Evolutionary conservation across 1,140 invertebrate genomes (phyloP).

Genomic region (Microplitis mediator): DNA sequence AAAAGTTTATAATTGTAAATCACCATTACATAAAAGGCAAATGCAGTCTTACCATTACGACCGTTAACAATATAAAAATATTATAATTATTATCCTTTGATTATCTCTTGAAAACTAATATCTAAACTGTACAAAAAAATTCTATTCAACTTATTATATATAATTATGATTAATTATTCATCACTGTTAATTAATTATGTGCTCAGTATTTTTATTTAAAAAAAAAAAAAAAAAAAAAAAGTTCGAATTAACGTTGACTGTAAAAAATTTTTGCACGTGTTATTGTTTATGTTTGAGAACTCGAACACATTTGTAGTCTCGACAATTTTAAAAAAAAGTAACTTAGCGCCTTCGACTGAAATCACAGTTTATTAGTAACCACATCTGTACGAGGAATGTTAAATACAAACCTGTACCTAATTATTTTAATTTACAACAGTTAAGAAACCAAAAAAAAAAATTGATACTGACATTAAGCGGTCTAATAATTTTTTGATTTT

Average conservation of each 20-base stretch:
- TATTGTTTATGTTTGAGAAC: not conserved
- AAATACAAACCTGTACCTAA: not conserved
- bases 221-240: too few species aligned
- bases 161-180: too few species aligned
- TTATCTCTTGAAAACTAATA: not conserved
- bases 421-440: not conserved
- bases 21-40: conserved; percentile 33
- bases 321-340: not conserved
- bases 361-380: not conserved
- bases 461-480: not conserved
- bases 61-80: conserved; percentile 41
- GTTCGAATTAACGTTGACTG: too few species aligned
- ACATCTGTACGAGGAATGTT: not conserved
- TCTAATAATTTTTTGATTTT: too few species aligned
- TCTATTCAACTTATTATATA: too few species aligned
- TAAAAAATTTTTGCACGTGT: too few species aligned
- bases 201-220: too few species aligned
- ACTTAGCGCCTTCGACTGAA: not conserved
- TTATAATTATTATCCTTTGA: conserved; percentile 25
- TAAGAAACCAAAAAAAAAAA: conserved; percentile 1
- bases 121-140: not conserved
- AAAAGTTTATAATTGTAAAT: not conserved
- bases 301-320: not conserved
- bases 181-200: too few species aligned
- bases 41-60: conserved; percentile 40